Base-by-base conservation (phyloP, 2,113 vertebrate genomes). In the Cervus canadensis region DNA sequence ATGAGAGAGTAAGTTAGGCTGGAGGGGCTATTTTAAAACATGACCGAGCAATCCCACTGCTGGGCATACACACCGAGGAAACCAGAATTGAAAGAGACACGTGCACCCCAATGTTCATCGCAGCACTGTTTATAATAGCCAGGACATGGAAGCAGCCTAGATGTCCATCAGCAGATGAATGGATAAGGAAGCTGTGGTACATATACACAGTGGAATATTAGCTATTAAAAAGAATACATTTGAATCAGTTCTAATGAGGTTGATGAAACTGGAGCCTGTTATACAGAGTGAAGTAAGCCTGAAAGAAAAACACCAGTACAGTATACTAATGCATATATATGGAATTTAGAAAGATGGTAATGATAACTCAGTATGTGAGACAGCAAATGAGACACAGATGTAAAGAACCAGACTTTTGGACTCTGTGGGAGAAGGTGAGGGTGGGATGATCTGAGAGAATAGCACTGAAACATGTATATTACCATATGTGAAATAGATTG, bases 351-450 rank as follows among this genome's bases (percentile, higher is more conserved):
- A 67, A 67, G 64, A n/a, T 67, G 64, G 64, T 67, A 67, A 67
- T 0, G 2, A 19, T n/a, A 19, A 67, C 64, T 2, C 64, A 5
- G 1, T n/a, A 67, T 67, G 33, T 0, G 0, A 67, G 16, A 67
- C 64, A n/a, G 8, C 9, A 67, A 64, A 64, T n/a, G 62, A 67
- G 64, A 33, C 64, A 67, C 2, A 67, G 33, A 67, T 67, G 33
- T n/a, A 67, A n/a, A 33, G 11, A 62, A 33, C 14, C 14, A n/a
- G 64, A 5, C 6, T 67, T 67, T n/a, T 67, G 64, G 64, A 67
- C 64, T 67, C 64, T 67, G 33, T n/a, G 16, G 33, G 33, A n/a
- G 33, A 67, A n/a, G 16, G 33, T 0, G 9, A 67, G 64, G 33
- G 64, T n/a, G 33, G 64, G 33, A 67, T n/a, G 64, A n/a, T 67